A percentile compares a stretch with the other conserved stretches of the same genome.
phyloP scores from a whole-genome alignment of 1,140 invertebrate genomes.

The Drosophila novamexicana region DNA sequence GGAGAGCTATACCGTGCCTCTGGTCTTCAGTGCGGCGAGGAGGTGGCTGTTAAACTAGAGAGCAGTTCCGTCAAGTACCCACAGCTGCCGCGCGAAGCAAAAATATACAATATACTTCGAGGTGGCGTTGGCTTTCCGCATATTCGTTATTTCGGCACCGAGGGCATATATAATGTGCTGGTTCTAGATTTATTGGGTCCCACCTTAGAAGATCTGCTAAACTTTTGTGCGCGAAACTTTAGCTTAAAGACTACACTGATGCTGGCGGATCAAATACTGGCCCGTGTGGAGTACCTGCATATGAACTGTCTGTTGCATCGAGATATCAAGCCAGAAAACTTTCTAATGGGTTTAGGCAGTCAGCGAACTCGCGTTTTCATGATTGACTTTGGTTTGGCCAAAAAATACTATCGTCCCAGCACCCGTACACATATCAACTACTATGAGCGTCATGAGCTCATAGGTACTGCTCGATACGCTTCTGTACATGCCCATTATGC shows the following conservation, averaged over 20 bases:
- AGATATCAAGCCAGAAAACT: conserved; percentile 97
- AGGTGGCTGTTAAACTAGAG: conserved; percentile 97
- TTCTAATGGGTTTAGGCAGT: conserved; percentile 97
- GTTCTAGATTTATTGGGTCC: conserved; percentile 97
- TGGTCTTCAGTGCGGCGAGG: conserved; percentile 95
- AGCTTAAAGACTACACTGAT: conserved; percentile 97
- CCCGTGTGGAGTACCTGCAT: conserved; percentile 95
- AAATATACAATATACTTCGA: conserved; percentile 93
- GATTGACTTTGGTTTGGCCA: conserved; percentile 97
- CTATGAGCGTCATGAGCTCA: conserved; percentile 96
- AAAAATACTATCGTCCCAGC: conserved; percentile 94
- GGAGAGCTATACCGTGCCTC: conserved; percentile 97
- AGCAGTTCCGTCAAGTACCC: conserved; percentile 93
- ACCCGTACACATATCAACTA: conserved; percentile 93
- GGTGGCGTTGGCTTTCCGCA: conserved; percentile 96
- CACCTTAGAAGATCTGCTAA: conserved; percentile 96
- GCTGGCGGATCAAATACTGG: conserved; percentile 95
- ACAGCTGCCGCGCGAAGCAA: conserved; percentile 96
- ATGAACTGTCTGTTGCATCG: conserved; percentile 96
- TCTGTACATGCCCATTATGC: conserved; percentile 97
- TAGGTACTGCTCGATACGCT: conserved; percentile 96
- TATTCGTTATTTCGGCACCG: conserved; percentile 93
- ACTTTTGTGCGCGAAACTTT: conserved; percentile 95
- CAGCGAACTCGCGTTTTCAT: conserved; percentile 96
- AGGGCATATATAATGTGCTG: conserved; percentile 93